Evolutionary conservation across 2,888 invertebrate species (phyloP).

Genomic region (Coleophora flavipennella): DNA sequence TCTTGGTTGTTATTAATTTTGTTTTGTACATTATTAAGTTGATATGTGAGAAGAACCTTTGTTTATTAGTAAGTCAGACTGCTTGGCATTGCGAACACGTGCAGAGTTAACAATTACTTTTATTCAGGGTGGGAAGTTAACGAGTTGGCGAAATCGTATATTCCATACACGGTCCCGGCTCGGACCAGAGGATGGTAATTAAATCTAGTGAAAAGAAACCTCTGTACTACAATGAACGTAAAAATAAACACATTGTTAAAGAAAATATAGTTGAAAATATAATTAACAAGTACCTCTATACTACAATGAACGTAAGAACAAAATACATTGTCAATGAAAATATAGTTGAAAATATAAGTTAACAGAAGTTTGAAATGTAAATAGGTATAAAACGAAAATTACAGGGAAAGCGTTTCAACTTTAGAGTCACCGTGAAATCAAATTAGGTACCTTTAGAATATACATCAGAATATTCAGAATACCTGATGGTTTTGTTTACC

Average conservation of each 20-base stretch:
- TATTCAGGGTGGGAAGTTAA: slow-evolving; percentile 18
- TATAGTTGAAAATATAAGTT: too few species aligned
- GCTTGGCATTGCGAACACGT: slow-evolving; percentile 19
- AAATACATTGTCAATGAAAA: too few species aligned
- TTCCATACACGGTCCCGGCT: slow-evolving; percentile 18
- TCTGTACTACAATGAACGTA: slow-evolving; percentile 2
- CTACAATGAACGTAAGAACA: slow-evolving; percentile 1
- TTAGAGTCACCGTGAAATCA: too few species aligned
- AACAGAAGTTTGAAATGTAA: too few species aligned
- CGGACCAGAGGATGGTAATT: slow-evolving; percentile 17
- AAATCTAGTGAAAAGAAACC: slow-evolving; percentile 17
- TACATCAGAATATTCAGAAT: too few species aligned
- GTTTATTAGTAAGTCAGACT: background rate
- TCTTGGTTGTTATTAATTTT: too few species aligned
- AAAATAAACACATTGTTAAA: background rate
- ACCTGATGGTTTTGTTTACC: too few species aligned
- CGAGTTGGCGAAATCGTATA: slow-evolving; percentile 18
- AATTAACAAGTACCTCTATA: slow-evolving; percentile 8
- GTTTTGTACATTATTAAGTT: slow-evolving; percentile 10
- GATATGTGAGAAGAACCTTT: slow-evolving; percentile 10
- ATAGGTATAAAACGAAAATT: too few species aligned
- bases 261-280: slow-evolving; percentile 13
- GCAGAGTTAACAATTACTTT: slow-evolving; percentile 22
- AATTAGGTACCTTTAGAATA: too few species aligned
- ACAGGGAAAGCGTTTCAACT: too few species aligned